phyloP scores from a whole-genome alignment of 1,140 invertebrate species.

The Drosophila saltans region DNA sequence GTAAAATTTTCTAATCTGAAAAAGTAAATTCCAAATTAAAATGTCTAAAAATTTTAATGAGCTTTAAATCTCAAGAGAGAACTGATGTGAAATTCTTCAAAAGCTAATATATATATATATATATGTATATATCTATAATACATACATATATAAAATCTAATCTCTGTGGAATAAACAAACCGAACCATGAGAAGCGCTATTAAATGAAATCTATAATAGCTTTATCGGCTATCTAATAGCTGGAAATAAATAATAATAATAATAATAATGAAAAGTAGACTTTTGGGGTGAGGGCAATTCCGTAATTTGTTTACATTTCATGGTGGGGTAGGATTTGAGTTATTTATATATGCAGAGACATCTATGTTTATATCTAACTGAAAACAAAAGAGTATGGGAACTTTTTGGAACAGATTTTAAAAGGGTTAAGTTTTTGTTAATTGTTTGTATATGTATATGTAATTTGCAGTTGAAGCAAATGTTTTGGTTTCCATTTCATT shows the following conservation, averaged over 20 bases:
- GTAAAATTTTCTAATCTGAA: no score
- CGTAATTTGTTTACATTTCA: conserved; percentile 2
- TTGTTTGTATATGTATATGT: background rate
- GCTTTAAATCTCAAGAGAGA: no score
- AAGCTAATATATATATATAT: no score
- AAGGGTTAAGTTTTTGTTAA: background rate
- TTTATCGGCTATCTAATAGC: background rate
- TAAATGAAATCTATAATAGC: background rate
- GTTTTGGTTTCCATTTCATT: background rate
- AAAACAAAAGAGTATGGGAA: conserved; percentile 4
- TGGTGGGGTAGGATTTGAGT: background rate
- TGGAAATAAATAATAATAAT: background rate
- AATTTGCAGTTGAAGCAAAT: background rate
- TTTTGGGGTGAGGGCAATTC: background rate
- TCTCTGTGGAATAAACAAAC: background rate
- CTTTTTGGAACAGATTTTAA: background rate
- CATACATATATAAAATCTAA: conserved; percentile 1
- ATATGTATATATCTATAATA: no score
- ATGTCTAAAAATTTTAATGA: no score
- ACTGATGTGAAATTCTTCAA: no score
- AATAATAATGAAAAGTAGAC: background rate
- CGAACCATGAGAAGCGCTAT: background rate
- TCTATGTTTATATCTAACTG: background rate
- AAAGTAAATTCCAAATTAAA: no score
- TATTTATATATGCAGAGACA: background rate